These are phyloP conservation scores for Cybosia mesomella DNA, from an alignment of 2,888 invertebrate species.

Conservation along the genomic window DNA sequence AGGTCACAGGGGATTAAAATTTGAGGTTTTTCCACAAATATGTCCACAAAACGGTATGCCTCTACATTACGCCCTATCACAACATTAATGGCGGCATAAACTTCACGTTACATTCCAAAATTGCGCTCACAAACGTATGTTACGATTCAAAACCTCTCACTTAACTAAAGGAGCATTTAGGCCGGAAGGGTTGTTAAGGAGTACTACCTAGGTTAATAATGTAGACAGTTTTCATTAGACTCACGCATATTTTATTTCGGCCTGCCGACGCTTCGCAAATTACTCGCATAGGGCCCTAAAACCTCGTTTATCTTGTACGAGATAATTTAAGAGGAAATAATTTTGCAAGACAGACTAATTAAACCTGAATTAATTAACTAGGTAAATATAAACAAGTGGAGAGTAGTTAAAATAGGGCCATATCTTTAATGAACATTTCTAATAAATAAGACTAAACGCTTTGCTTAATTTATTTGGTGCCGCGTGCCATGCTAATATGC, in stretches of 20 bases:
- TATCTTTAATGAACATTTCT: conserved; percentile 50
- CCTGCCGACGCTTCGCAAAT: conserved; percentile 58
- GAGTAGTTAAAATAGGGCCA: conserved; percentile 52
- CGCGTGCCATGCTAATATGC: not conserved
- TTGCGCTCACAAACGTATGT: conserved; percentile 40
- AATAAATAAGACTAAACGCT: conserved; percentile 23
- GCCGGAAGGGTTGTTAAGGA: conserved; percentile 52
- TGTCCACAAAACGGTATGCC: conserved; percentile 27
- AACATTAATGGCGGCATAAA: conserved; percentile 50
- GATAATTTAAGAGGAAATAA: conserved; percentile 74
- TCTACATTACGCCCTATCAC: conserved; percentile 51
- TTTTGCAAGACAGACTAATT: conserved; percentile 70
- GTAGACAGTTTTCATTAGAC: conserved; percentile 69
- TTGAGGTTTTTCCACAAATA: conserved; percentile 38
- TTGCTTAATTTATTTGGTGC: conserved; percentile 18
- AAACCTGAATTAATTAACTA: conserved; percentile 73
- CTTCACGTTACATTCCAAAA: conserved; percentile 47
- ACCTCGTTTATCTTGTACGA: conserved; percentile 53
- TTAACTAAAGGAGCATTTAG: conserved; percentile 44
- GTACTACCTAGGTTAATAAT: conserved; percentile 59
- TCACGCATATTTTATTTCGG: conserved; percentile 64
- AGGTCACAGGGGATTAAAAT: not conserved
- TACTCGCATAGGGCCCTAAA: conserved; percentile 55
- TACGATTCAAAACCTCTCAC: conserved; percentile 51
- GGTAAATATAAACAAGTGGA: conserved; percentile 69